phyloP scores from a whole-genome alignment of 2,888 invertebrate genomes.

The Acanthosepion esculentum region DNA sequence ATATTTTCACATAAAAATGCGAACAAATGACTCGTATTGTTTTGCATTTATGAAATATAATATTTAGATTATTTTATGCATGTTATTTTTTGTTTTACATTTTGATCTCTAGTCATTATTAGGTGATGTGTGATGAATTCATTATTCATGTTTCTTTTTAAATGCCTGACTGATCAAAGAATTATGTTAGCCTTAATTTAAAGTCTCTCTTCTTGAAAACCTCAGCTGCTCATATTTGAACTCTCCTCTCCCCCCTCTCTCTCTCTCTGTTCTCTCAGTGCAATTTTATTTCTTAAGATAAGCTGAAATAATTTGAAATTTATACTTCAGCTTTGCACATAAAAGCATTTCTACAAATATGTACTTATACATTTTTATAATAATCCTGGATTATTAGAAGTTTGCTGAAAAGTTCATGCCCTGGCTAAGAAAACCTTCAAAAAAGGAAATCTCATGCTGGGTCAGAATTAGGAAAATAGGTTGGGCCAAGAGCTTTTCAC shows the following conservation, averaged over 20 bases:
- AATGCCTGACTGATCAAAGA: background rate
- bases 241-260: background rate
- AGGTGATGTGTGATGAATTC: background rate
- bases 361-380: background rate
- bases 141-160: background rate
- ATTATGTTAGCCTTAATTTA: constrained; percentile 20
- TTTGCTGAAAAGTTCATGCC: too few relatives aligned
- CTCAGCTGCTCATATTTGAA: background rate
- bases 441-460: too few relatives aligned
- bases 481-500: too few relatives aligned
- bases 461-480: too few relatives aligned
- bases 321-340: too few relatives aligned
- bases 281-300: background rate
- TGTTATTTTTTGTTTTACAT: background rate
- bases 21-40: background rate
- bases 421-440: too few relatives aligned
- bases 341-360: background rate
- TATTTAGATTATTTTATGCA: background rate
- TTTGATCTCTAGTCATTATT: background rate
- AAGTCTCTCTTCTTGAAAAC: background rate
- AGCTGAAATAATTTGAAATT: background rate
- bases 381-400: background rate
- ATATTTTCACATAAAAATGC: background rate
- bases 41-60: background rate
- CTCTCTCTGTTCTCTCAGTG: background rate